These are phyloP conservation scores for Paramuricea clavata DNA, from an alignment of 92 coral and sea anemone species.

Conservation along the genomic window DNA sequence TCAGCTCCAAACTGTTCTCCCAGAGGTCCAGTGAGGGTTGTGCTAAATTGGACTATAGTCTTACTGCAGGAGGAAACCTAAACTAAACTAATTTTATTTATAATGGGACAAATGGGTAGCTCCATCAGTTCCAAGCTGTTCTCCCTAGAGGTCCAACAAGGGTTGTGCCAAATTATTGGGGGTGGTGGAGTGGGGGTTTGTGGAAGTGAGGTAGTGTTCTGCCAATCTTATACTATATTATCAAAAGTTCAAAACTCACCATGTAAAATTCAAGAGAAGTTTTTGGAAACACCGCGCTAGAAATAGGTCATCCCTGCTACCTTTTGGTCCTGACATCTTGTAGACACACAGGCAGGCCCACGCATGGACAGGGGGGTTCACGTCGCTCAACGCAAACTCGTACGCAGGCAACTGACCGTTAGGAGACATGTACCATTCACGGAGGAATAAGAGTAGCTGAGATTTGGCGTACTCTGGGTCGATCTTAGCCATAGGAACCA, in stretches of 20 bases:
- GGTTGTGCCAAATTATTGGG: too few relatives aligned
- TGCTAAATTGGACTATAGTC: not conserved
- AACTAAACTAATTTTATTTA: not conserved
- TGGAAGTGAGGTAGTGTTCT: too few relatives aligned
- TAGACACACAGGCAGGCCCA: conserved; percentile 88
- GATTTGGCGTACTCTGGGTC: conserved; percentile 96
- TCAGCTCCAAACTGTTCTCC: too few relatives aligned
- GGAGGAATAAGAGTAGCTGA: conserved; percentile 84
- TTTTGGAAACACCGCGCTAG: conserved; percentile 95
- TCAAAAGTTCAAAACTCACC: conserved; percentile 76
- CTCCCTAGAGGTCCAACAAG: too few relatives aligned
- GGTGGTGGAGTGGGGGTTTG: too few relatives aligned
- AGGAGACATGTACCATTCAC: conserved; percentile 99
- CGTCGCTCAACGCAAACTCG: conserved; percentile 97
- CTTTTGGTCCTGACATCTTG: conserved; percentile 93
- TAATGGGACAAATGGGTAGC: not conserved
- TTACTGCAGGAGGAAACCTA: too few relatives aligned
- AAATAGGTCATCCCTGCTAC: conserved; percentile 82
- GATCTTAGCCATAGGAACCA: conserved; percentile 91
- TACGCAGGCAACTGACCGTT: conserved; percentile 98
- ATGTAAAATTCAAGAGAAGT: conserved; percentile 89
- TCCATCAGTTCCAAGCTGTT: too few relatives aligned
- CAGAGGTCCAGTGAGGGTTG: not conserved
- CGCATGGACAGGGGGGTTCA: conserved; percentile 98
- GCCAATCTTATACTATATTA: too few relatives aligned